Evolutionary conservation across 2,113 vertebrate genomes (phyloP).

Genomic region (Apistogramma diplotaenia): DNA sequence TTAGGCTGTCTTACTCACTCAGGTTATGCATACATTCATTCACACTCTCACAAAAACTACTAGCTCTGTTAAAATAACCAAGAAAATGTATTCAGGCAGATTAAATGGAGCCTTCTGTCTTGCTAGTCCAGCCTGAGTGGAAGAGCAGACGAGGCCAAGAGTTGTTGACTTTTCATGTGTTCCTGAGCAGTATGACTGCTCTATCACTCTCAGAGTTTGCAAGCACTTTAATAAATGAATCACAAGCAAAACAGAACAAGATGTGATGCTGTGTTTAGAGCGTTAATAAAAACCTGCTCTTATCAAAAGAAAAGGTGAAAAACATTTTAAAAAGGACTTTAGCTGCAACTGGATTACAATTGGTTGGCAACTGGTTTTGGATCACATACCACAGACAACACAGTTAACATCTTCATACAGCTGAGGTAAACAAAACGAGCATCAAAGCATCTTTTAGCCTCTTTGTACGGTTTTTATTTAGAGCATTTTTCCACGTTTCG

Average conservation of each 20-base stretch:
- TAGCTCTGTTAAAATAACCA: conserved; percentile 28
- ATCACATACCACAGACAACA: background rate
- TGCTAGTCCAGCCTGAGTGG: background rate
- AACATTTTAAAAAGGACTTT: background rate
- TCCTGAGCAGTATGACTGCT: conserved; percentile 4
- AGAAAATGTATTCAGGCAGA: conserved; percentile 23
- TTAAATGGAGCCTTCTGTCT: conserved; percentile 60
- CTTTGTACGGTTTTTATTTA: background rate
- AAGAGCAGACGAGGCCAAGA: background rate
- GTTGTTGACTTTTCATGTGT: conserved; percentile 45
- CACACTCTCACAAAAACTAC: background rate
- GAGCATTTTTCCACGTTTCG: background rate
- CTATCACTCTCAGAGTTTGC: background rate
- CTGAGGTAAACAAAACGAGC: background rate
- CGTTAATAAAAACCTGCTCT: background rate
- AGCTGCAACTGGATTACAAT: background rate
- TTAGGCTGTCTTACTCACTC: background rate
- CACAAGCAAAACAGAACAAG: background rate
- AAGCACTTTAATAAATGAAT: conserved; percentile 18
- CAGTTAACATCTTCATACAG: background rate
- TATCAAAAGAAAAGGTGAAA: background rate
- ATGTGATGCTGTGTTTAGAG: background rate
- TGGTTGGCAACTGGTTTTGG: background rate
- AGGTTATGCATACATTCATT: background rate
- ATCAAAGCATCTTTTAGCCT: background rate